phyloP scores from a whole-genome alignment of 2,113 vertebrate species.

The Brachyhypopomus occidentalis region DNA sequence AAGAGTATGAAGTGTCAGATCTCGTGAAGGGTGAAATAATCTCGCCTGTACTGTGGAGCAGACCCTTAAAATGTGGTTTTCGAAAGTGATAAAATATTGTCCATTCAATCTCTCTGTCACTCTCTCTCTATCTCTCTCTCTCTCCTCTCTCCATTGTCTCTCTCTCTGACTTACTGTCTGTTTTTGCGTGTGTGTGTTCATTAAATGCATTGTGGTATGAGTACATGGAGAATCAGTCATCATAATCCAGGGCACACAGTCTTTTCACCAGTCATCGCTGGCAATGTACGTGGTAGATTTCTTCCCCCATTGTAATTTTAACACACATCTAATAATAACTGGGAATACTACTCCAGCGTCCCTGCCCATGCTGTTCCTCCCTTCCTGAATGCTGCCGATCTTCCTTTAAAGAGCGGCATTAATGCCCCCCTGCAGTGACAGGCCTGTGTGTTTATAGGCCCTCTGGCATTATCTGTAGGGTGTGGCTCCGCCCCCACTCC shows the following conservation, averaged over 20 bases:
- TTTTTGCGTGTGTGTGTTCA: background rate
- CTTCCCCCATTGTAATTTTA: constrained; percentile 31
- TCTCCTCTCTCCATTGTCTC: background rate
- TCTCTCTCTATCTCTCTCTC: background rate
- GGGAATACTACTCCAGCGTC: constrained; percentile 5
- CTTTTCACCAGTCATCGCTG: constrained; percentile 2
- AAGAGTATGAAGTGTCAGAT: background rate
- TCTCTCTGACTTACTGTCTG: background rate
- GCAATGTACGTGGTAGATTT: background rate
- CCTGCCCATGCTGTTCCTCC: constrained; percentile 4
- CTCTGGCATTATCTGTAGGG: constrained; percentile 25
- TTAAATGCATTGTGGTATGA: background rate
- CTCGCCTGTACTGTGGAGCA: constrained; percentile 3
- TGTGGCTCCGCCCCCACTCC: constrained; percentile 25
- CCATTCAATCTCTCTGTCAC: background rate
- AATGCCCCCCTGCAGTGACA: background rate
- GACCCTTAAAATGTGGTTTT: background rate
- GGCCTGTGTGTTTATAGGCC: constrained; percentile 6
- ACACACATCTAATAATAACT: constrained; percentile 15
- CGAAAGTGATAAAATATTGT: background rate
- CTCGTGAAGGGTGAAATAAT: background rate
- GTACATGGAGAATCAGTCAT: background rate
- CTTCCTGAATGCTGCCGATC: constrained; percentile 30
- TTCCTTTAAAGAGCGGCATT: constrained; percentile 33
- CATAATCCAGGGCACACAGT: background rate